phyloP scores from a whole-genome alignment of 1,140 invertebrate genomes.

The Chlorops oryzae region DNA sequence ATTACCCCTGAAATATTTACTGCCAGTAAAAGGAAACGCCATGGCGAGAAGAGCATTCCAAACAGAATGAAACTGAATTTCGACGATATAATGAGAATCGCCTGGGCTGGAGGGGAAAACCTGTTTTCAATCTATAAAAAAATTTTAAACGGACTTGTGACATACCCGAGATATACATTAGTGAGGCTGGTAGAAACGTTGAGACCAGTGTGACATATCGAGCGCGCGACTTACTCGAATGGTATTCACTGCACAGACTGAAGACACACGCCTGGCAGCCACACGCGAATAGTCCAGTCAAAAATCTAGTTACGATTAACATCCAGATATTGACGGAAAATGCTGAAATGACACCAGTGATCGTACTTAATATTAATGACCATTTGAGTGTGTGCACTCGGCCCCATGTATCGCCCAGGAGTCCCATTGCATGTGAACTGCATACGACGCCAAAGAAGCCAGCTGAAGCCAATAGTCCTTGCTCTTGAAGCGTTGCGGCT shows the following conservation, averaged over 20 bases:
- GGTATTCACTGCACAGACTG: slow-evolving; percentile 63
- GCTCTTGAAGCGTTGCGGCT: slow-evolving; percentile 54
- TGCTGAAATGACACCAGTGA: slow-evolving; percentile 60
- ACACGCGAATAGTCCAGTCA: slow-evolving; percentile 65
- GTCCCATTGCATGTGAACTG: slow-evolving; percentile 67
- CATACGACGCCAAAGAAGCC: slow-evolving; percentile 61
- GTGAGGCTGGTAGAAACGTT: slow-evolving; percentile 60
- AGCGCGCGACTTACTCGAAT: slow-evolving; percentile 47
- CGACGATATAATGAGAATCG: slow-evolving; percentile 58
- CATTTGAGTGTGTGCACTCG: slow-evolving; percentile 61
- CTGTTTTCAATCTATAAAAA: too few relatives aligned
- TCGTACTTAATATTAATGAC: slow-evolving; percentile 59
- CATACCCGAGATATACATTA: slow-evolving; percentile 61
- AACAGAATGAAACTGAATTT: slow-evolving; percentile 49
- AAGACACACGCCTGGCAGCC: slow-evolving; percentile 62
- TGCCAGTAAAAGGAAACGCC: slow-evolving; percentile 58
- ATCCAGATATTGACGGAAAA: slow-evolving; percentile 63
- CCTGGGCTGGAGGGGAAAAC: slow-evolving; percentile 51
- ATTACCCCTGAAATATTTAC: slow-evolving; percentile 54
- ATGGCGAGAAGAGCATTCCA: slow-evolving; percentile 53
- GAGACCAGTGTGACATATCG: slow-evolving; percentile 55
- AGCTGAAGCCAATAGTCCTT: slow-evolving; percentile 61
- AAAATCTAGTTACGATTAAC: slow-evolving; percentile 63
- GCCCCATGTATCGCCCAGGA: slow-evolving; percentile 68
- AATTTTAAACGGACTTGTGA: too few relatives aligned